Evolutionary conservation across 2,113 vertebrate species (phyloP).

Genomic region (Clarias macrocephalus): DNA sequence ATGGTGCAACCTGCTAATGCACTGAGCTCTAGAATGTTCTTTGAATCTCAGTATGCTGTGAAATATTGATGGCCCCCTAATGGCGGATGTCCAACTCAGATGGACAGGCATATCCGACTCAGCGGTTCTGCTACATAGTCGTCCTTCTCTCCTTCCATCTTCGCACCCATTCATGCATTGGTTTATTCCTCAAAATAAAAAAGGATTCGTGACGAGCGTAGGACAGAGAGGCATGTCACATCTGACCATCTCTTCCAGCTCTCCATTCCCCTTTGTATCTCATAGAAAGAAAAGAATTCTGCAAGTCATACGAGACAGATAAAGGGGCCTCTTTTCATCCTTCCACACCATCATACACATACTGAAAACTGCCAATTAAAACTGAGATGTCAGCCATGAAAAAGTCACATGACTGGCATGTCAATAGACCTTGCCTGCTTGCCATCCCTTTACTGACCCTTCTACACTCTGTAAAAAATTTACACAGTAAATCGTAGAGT

Average conservation of each 20-base stretch:
- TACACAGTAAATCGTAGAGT: background rate
- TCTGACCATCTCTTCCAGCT: background rate
- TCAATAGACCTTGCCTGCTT: background rate
- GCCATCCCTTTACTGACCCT: background rate
- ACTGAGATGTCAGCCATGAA: background rate
- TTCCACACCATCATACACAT: background rate
- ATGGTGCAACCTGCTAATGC: slow-evolving; percentile 73
- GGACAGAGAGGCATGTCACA: background rate
- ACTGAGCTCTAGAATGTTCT: slow-evolving; percentile 70
- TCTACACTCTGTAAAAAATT: background rate
- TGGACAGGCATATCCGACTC: slow-evolving; percentile 39
- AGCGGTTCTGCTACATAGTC: slow-evolving; percentile 22
- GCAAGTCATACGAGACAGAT: slow-evolving; percentile 3
- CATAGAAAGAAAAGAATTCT: background rate
- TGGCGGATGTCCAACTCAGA: slow-evolving; percentile 61
- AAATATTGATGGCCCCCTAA: slow-evolving; percentile 92
- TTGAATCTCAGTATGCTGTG: slow-evolving; percentile 76
- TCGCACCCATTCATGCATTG: slow-evolving; percentile 29
- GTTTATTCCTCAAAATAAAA: background rate
- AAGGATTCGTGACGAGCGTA: background rate
- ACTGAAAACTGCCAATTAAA: slow-evolving; percentile 16
- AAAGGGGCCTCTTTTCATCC: background rate
- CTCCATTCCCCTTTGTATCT: background rate
- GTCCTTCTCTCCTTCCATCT: background rate
- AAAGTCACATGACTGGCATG: slow-evolving; percentile 1